Conservation (phyloP, 2,888 invertebrate genomes). For the Callyntrura sp. region DNA sequence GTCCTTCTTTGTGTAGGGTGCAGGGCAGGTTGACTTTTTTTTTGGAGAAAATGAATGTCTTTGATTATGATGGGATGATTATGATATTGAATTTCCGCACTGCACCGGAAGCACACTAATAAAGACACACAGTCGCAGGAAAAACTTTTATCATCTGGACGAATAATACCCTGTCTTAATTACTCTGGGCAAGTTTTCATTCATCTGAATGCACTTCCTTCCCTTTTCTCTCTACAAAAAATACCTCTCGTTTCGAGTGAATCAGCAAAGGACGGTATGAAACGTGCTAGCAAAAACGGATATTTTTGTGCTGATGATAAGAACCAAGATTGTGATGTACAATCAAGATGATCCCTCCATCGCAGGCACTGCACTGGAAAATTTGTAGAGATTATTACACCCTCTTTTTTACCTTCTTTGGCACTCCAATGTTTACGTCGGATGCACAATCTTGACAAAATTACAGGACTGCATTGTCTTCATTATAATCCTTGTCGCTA, state of each 20-base stretch:
- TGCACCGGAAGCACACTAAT: slow-evolving; percentile 4
- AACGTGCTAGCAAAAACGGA: slow-evolving; percentile 26
- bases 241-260: background rate
- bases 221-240: slow-evolving; percentile 17
- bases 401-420: background rate
- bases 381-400: background rate
- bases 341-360: too few species aligned
- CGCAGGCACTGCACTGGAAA: slow-evolving; percentile 35
- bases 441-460: slow-evolving; percentile 39
- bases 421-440: background rate
- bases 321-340: slow-evolving; percentile 33
- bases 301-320: slow-evolving; percentile 23
- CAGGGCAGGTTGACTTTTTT: too few species aligned
- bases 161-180: background rate
- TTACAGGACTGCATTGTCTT: slow-evolving; percentile 11
- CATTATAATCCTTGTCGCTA: background rate
- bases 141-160: background rate
- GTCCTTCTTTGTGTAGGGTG: background rate
- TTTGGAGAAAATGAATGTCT: background rate
- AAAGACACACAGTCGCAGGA: background rate
- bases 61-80: background rate
- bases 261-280: background rate
- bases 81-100: slow-evolving; percentile 1
- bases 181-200: background rate
- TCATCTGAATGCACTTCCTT: slow-evolving; percentile 16